These are phyloP conservation scores for Stegodyphus mimosarum DNA, from an alignment of 1,140 invertebrate species.

Conservation along the genomic window DNA sequence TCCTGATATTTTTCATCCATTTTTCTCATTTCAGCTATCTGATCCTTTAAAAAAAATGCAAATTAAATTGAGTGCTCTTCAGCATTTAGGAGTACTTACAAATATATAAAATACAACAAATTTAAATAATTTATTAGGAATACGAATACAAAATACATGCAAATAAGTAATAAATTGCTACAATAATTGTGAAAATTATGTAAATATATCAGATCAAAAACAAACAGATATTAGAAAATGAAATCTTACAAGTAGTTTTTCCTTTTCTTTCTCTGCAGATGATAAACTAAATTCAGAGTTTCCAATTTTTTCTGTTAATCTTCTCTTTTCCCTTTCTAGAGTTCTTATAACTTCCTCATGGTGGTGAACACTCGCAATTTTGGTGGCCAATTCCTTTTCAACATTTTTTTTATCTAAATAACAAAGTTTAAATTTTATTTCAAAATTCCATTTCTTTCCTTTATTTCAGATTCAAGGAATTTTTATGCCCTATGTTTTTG, in stretches of 20 bases:
- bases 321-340: slow-evolving; percentile 46
- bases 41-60: slow-evolving; percentile 6
- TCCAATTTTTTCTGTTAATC: slow-evolving; percentile 28
- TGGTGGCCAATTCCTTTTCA: slow-evolving; percentile 63
- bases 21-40: slow-evolving; percentile 24
- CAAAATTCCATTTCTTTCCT: not conserved
- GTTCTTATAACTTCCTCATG: slow-evolving; percentile 42
- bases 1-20: slow-evolving; percentile 19
- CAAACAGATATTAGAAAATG: not conserved
- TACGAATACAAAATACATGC: not conserved
- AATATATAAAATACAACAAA: not conserved
- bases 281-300: slow-evolving; percentile 31
- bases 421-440: not conserved
- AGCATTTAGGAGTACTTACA: not conserved
- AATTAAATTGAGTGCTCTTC: not conserved
- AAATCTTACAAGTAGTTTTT: slow-evolving; percentile 38
- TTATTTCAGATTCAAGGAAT: not conserved
- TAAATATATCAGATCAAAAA: no score
- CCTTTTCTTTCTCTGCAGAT: slow-evolving; percentile 40
- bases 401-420: slow-evolving; percentile 45
- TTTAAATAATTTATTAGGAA: not conserved
- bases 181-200: no score
- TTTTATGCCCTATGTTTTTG: no score
- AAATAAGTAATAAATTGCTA: not conserved
- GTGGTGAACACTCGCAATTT: slow-evolving; percentile 37